Evolutionary conservation across 2,888 invertebrate species (phyloP).

Genomic region (Phalangium opilio): DNA sequence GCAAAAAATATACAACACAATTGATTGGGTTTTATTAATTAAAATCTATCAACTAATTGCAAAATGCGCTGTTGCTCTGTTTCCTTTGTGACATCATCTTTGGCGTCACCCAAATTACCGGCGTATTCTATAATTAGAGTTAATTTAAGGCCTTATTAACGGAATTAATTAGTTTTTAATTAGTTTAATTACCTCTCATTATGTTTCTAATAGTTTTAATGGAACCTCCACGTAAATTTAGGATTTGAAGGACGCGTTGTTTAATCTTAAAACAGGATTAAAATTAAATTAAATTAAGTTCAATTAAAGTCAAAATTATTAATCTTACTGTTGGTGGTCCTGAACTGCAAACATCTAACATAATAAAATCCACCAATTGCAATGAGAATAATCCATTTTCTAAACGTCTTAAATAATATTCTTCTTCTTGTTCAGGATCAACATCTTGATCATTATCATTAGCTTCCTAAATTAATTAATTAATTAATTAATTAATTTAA

Average conservation of each 20-base stretch:
- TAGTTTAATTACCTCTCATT: slow-evolving; percentile 68
- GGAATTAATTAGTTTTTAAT: neutral
- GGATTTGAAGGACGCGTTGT: slow-evolving; percentile 15
- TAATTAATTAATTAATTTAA: too few relatives aligned
- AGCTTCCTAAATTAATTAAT: slow-evolving; percentile 1
- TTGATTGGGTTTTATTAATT: slow-evolving; percentile 26
- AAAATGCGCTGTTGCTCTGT: slow-evolving; percentile 81
- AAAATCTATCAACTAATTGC: slow-evolving; percentile 85
- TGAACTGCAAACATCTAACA: slow-evolving; percentile 38
- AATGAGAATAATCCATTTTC: slow-evolving; percentile 92
- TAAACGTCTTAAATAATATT: slow-evolving; percentile 69
- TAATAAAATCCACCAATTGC: slow-evolving; percentile 74
- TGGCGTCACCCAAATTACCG: slow-evolving; percentile 82
- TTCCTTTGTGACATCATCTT: slow-evolving; percentile 56
- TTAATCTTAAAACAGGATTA: slow-evolving; percentile 9
- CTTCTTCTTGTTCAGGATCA: slow-evolving; percentile 64
- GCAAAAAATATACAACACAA: too few relatives aligned
- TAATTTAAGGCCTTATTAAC: neutral
- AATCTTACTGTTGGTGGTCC: slow-evolving; percentile 9
- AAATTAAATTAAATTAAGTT: neutral
- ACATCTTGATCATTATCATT: slow-evolving; percentile 24
- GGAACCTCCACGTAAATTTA: slow-evolving; percentile 45
- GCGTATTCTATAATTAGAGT: slow-evolving; percentile 57
- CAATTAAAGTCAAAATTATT: too few relatives aligned
- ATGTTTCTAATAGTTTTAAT: slow-evolving; percentile 82